These are phyloP conservation scores for Macropodus opercularis DNA, from an alignment of 2,797 vertebrate genomes.

Conservation along the genomic window DNA sequence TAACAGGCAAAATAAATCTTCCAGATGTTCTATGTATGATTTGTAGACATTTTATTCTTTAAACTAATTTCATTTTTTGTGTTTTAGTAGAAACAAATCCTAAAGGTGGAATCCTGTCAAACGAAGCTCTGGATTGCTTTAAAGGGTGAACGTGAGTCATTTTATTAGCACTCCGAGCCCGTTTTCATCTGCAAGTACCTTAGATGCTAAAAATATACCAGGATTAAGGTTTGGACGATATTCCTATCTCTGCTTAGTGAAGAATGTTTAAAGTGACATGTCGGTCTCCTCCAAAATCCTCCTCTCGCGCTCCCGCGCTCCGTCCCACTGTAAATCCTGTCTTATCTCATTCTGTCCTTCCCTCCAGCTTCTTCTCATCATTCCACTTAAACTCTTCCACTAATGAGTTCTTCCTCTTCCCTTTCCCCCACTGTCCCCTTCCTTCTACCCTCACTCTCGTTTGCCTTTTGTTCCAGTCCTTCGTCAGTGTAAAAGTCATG, in stretches of 20 bases:
- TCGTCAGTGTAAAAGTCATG: constrained; percentile 17
- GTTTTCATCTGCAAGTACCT: constrained; percentile 33
- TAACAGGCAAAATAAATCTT: too few species aligned
- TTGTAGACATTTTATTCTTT: too few species aligned
- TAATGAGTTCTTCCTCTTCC: constrained; percentile 69
- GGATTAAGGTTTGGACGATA: constrained; percentile 59
- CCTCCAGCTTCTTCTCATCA: constrained; percentile 75
- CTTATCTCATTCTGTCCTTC: constrained; percentile 70
- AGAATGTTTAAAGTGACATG: constrained; percentile 65
- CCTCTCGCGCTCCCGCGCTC: constrained; percentile 29
- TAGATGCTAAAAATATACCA: constrained; percentile 54
- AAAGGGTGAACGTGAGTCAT: neutral
- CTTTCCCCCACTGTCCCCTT: neutral
- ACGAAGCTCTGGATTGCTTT: neutral
- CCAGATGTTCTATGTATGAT: too few species aligned
- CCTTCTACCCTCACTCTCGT: constrained; percentile 8
- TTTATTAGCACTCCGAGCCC: neutral
- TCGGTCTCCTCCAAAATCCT: constrained; percentile 54
- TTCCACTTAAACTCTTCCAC: constrained; percentile 73
- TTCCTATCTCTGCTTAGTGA: constrained; percentile 37
- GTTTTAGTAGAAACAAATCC: constrained; percentile 3
- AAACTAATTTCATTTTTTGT: too few species aligned
- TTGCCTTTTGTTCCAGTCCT: constrained; percentile 42
- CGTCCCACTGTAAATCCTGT: constrained; percentile 63
- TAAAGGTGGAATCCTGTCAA: neutral